Base-by-base conservation (phyloP, 2,797 vertebrate species). In the Acanthurus lineatus region DNA sequence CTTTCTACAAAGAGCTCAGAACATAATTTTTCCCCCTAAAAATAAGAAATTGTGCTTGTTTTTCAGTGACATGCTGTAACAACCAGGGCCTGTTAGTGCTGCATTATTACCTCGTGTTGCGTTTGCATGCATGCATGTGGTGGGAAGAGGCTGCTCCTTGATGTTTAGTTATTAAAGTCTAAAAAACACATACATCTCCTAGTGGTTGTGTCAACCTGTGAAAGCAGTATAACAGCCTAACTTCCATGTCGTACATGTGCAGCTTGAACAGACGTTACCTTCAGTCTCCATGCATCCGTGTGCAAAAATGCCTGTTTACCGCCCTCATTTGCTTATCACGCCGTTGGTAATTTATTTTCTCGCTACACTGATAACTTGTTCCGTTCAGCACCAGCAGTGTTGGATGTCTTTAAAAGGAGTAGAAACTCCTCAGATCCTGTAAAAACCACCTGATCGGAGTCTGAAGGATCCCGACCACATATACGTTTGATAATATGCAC, bases 251-350 rank as follows among this genome's bases (percentile, higher is more conserved):
- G n/a, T 40, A 51, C 59, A 77, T 68, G 38, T 3, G 22, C 65
- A 64, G 17, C 74, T 63, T 69, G 58, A 15, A 12, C 25, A 28
- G 6, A 8, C 8, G 1, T 47, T 45, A 5, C 10, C 3, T 47
- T 68, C 32, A 51, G 1, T 61, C 63, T 42, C 11, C 16, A 3
- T 22, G n/a, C 52, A 42, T 38, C 53, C 44, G 69, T 14, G 9
- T 42, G 7, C n/a, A n/a, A n/a, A n/a, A n/a, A n/a, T n/a, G n/a
- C n/a, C n/a, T 56, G 42, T 71, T 65, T 42, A 58, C 60, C 59
- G 3, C 61, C 53, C 60, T 20, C 4, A 10, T 65, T 58, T 45
- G 32, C 63, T 71, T 7, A 28, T 25, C 38, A 5, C 9, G 44
- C 14, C 61, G 58, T 65, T 73, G 20, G 48, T 40, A 68, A 20